phyloP scores from a whole-genome alignment of 2,888 invertebrate species.

The Metacarcinus magister region DNA sequence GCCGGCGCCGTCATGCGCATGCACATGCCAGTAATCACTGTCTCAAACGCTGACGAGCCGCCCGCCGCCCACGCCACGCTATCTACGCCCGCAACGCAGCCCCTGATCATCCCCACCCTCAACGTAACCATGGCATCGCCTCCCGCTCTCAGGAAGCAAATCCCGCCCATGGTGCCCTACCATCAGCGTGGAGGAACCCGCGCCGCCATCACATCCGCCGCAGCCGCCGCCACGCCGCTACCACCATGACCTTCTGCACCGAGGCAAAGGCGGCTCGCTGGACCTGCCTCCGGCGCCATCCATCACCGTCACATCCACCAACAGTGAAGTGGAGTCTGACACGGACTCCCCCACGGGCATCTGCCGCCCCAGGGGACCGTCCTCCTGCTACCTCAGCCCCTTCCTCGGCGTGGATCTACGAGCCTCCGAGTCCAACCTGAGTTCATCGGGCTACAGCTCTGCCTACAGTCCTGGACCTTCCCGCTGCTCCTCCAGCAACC shows the following conservation, averaged over 20 bases:
- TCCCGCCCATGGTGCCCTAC: conserved; percentile 67
- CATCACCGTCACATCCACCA: conserved; percentile 89
- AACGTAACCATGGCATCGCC: conserved; percentile 83
- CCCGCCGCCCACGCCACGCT: conserved; percentile 58
- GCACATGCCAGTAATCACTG: conserved; percentile 78
- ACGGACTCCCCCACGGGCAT: conserved; percentile 87
- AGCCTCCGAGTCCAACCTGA: conserved; percentile 92
- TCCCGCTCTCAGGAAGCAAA: conserved; percentile 71
- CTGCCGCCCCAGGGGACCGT: conserved; percentile 84
- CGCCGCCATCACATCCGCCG: conserved; percentile 82
- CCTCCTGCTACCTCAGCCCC: conserved; percentile 91
- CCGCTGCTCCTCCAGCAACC: conserved; percentile 92
- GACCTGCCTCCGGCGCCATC: conserved; percentile 84
- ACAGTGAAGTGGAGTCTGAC: conserved; percentile 91
- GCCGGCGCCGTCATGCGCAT: conserved; percentile 74
- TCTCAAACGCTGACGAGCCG: conserved; percentile 75
- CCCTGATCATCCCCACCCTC: conserved; percentile 83
- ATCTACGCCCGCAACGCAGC: conserved; percentile 56
- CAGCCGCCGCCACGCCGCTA: conserved; percentile 52
- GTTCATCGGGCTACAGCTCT: conserved; percentile 93
- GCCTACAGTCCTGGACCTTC: conserved; percentile 94
- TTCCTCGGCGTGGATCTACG: conserved; percentile 88
- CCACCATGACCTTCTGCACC: conserved; percentile 47
- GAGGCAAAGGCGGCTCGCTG: conserved; percentile 72
- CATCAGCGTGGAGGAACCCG: conserved; percentile 70